phyloP scores from a whole-genome alignment of 2,888 invertebrate species.

The Eupithecia exiguata region DNA sequence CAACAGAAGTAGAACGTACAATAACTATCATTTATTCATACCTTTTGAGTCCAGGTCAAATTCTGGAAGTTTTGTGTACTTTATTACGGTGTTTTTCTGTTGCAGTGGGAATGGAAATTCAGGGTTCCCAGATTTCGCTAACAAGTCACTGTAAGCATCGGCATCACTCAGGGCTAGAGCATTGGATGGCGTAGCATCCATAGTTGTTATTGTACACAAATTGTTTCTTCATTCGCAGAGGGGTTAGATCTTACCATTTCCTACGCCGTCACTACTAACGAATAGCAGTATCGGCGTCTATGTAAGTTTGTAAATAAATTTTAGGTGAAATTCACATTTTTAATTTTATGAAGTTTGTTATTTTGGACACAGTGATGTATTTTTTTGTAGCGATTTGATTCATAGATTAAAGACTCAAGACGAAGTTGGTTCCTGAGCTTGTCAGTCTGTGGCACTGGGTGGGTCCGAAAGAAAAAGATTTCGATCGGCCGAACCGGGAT shows the following conservation, averaged over 20 bases:
- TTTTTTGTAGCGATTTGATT: background rate
- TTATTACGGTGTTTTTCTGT: slow-evolving; percentile 65
- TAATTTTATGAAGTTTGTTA: slow-evolving; percentile 16
- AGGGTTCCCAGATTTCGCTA: slow-evolving; percentile 58
- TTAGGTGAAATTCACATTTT: slow-evolving; percentile 30
- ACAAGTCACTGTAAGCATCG: slow-evolving; percentile 57
- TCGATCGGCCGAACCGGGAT: background rate
- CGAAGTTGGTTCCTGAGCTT: no score
- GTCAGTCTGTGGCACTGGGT: background rate
- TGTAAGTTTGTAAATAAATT: slow-evolving; percentile 7
- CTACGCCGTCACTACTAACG: slow-evolving; percentile 16
- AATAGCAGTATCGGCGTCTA: slow-evolving; percentile 19
- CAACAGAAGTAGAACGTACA: slow-evolving; percentile 15
- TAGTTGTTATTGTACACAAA: slow-evolving; percentile 48
- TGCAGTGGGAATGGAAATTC: slow-evolving; percentile 49
- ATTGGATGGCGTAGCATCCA: slow-evolving; percentile 73
- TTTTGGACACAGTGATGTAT: background rate
- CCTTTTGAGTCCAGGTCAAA: slow-evolving; percentile 65
- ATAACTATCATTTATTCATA: slow-evolving; percentile 43
- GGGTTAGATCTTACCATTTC: slow-evolving; percentile 38
- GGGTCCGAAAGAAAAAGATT: background rate
- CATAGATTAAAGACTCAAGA: no score
- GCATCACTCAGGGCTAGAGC: slow-evolving; percentile 54
- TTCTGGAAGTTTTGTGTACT: slow-evolving; percentile 74
- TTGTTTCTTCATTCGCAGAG: slow-evolving; percentile 37